These are phyloP conservation scores for Epinephelus coioides DNA, from an alignment of 2,797 vertebrate species.

Conservation along the genomic window DNA sequence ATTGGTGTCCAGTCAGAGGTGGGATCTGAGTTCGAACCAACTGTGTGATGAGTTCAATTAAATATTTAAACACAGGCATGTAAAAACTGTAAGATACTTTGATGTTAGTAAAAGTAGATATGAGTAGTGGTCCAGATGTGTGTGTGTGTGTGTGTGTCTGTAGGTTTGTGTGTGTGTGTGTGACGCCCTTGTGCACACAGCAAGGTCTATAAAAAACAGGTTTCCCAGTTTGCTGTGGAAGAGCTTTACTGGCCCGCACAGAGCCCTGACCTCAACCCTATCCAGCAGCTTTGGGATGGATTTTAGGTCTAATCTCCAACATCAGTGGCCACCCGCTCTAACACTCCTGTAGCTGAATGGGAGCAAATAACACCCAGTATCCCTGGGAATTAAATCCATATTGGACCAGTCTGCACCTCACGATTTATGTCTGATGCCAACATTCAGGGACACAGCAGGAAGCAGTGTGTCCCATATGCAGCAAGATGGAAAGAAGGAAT, in stretches of 20 bases:
- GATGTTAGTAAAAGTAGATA: no score
- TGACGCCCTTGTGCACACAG: no score
- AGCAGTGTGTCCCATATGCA: background rate
- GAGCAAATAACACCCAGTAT: constrained; percentile 18
- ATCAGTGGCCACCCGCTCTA: background rate
- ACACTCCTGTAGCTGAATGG: constrained; percentile 5
- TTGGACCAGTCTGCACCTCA: constrained; percentile 2
- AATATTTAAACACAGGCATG: background rate
- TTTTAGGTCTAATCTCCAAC: constrained; percentile 19
- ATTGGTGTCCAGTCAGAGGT: no score
- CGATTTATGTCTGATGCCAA: background rate
- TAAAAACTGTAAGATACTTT: no score
- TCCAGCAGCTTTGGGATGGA: constrained; percentile 22
- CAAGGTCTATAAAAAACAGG: no score
- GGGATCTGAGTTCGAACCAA: no score
- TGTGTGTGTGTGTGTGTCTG: no score
- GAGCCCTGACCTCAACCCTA: constrained; percentile 6
- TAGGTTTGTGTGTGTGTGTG: no score
- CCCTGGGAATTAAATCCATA: constrained; percentile 2
- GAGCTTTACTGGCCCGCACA: background rate
- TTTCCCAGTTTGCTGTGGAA: background rate
- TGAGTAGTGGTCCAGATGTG: no score
- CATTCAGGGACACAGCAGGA: background rate
- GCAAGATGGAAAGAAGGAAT: background rate
- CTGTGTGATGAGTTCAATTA: no score